These are phyloP conservation scores for Pyrrhia umbra DNA, from an alignment of 2,888 invertebrate genomes.

Conservation along the genomic window DNA sequence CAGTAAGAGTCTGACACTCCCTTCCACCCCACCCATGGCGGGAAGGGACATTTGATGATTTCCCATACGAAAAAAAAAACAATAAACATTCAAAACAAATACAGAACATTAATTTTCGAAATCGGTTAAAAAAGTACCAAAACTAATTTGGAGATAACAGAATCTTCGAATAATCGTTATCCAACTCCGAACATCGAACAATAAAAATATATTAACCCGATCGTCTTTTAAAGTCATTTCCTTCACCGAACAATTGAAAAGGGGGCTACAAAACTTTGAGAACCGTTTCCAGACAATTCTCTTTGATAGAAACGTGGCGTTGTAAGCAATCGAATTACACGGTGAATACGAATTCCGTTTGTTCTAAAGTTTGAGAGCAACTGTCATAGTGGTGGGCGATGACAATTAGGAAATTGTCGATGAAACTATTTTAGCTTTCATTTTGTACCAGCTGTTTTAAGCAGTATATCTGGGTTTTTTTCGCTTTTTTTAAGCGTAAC, in stretches of 20 bases:
- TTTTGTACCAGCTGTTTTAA: not conserved
- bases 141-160: not conserved
- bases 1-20: too few species aligned
- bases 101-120: not conserved
- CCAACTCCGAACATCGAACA: slow-evolving; percentile 43
- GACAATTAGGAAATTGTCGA: not conserved
- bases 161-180: too few species aligned
- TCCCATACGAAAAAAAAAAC: too few species aligned
- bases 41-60: too few species aligned
- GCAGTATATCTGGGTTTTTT: too few species aligned
- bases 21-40: too few species aligned
- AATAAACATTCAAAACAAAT: not conserved
- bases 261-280: slow-evolving; percentile 40
- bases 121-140: not conserved
- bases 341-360: slow-evolving; percentile 40
- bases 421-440: not conserved
- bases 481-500: too few species aligned
- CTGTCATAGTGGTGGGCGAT: slow-evolving; percentile 19
- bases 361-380: slow-evolving; percentile 43
- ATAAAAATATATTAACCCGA: slow-evolving; percentile 49
- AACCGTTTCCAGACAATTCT: slow-evolving; percentile 28
- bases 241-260: slow-evolving; percentile 40
- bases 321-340: slow-evolving; percentile 56
- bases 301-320: slow-evolving; percentile 50
- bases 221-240: slow-evolving; percentile 45